A percentile compares a stretch with the other conserved stretches of the same genome.
phyloP scores from a whole-genome alignment of 2,888 invertebrate genomes.

The Dendrolimus pini region DNA sequence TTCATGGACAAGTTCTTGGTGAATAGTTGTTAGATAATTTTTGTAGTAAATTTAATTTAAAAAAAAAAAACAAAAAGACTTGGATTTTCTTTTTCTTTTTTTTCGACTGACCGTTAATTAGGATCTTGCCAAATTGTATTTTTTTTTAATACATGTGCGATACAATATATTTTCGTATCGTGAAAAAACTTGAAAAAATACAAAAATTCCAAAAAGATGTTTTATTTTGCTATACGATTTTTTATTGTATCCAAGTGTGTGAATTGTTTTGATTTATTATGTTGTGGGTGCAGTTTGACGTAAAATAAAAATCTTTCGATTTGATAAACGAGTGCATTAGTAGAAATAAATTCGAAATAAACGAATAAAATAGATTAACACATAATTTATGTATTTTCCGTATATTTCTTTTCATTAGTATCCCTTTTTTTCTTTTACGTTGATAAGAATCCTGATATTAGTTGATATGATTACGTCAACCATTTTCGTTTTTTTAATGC shows the following conservation, averaged over 20 bases:
- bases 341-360: not conserved
- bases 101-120: constrained; percentile 48
- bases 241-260: constrained; percentile 24
- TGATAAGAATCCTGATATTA: no score
- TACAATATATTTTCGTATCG: constrained; percentile 14
- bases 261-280: constrained; percentile 8
- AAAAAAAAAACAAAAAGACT: constrained; percentile 31
- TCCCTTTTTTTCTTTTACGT: no score
- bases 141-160: constrained; percentile 20
- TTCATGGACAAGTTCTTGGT: not conserved
- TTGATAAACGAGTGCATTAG: not conserved
- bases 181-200: constrained; percentile 19
- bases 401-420: not conserved
- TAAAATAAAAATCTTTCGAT: constrained; percentile 1
- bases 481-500: constrained; percentile 38
- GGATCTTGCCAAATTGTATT: constrained; percentile 59
- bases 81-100: constrained; percentile 24
- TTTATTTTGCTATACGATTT: constrained; percentile 20
- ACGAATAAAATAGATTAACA: not conserved
- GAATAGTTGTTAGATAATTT: not conserved
- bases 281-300: constrained; percentile 7
- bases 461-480: constrained; percentile 21
- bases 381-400: not conserved
- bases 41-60: not conserved
- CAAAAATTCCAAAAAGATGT: constrained; percentile 14